Evolutionary conservation across 2,797 vertebrate species (phyloP).

Genomic region (Bradypodion pumilum): DNA sequence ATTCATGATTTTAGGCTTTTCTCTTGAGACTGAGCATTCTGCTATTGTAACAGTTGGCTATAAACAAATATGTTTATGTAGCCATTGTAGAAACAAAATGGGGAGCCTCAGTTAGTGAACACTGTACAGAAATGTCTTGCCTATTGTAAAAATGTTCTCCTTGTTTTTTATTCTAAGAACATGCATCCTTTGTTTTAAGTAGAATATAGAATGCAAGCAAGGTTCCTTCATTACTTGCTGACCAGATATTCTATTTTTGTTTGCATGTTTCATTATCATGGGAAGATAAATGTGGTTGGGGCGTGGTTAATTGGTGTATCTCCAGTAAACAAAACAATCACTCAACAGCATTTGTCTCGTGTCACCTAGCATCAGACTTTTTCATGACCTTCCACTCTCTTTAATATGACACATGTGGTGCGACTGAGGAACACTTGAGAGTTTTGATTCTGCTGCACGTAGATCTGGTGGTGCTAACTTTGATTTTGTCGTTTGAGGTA

Average conservation of each 20-base stretch:
- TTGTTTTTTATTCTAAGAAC: background rate
- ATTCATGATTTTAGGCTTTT: background rate
- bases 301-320: too few relatives aligned
- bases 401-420: slow-evolving; percentile 46
- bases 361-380: slow-evolving; percentile 21
- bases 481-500: slow-evolving; percentile 54
- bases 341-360: slow-evolving; percentile 17
- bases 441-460: background rate
- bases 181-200: background rate
- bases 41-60: background rate
- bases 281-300: background rate
- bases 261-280: too few relatives aligned
- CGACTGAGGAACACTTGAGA: slow-evolving; percentile 47
- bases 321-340: background rate
- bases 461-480: slow-evolving; percentile 51
- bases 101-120: background rate
- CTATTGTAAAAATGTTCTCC: background rate
- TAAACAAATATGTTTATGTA: background rate
- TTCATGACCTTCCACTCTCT: slow-evolving; percentile 35
- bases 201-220: background rate
- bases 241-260: background rate
- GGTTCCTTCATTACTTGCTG: background rate
- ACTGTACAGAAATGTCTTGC: background rate
- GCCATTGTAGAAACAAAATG: background rate
- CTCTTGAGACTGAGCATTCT: background rate